A percentile compares a stretch with the other conserved stretches of the same genome.
Evolutionary conservation across 2,888 invertebrate species (phyloP).

Genomic region (Gnatocerus cornutus): DNA sequence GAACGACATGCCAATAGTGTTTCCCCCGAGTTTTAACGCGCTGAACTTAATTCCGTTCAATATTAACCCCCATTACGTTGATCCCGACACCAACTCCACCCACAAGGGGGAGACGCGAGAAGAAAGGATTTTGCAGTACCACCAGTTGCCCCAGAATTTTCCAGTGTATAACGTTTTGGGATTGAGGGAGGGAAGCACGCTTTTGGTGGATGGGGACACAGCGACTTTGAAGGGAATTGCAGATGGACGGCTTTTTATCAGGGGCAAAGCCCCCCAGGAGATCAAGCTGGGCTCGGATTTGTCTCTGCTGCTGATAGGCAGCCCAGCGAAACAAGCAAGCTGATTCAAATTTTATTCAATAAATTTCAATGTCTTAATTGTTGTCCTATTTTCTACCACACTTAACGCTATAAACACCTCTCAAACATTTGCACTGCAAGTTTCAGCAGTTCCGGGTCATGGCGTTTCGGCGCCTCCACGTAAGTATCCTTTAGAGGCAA

Average conservation of each 20-base stretch:
- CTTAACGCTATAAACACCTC: constrained; percentile 62
- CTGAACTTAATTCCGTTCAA: constrained; percentile 85
- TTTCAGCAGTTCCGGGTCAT: constrained; percentile 68
- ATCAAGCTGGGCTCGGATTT: constrained; percentile 75
- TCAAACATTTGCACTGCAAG: constrained; percentile 67
- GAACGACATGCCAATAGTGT: constrained; percentile 92
- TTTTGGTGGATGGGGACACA: constrained; percentile 76
- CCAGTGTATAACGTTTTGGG: constrained; percentile 76
- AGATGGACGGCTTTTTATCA: constrained; percentile 78
- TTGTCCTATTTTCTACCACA: not conserved
- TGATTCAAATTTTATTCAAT: constrained; percentile 10
- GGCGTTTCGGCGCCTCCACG: constrained; percentile 68
- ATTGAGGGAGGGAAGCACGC: constrained; percentile 81
- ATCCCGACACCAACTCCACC: constrained; percentile 75
- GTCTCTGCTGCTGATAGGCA: constrained; percentile 72
- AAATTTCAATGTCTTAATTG: constrained; percentile 14
- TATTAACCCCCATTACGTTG: constrained; percentile 89
- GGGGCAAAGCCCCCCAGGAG: constrained; percentile 74
- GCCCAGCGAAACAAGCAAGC: not conserved
- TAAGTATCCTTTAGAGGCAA: constrained; percentile 77
- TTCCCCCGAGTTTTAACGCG: constrained; percentile 83
- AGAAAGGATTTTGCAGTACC: constrained; percentile 81
- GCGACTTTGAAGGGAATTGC: constrained; percentile 77
- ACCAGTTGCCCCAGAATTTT: constrained; percentile 75
- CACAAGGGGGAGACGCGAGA: constrained; percentile 89